Percentiles rank a stretch among this genome's conserved stretches.
Conservation (phyloP, 2,113 vertebrate species). For the Illadopsis cleaveri region DNA sequence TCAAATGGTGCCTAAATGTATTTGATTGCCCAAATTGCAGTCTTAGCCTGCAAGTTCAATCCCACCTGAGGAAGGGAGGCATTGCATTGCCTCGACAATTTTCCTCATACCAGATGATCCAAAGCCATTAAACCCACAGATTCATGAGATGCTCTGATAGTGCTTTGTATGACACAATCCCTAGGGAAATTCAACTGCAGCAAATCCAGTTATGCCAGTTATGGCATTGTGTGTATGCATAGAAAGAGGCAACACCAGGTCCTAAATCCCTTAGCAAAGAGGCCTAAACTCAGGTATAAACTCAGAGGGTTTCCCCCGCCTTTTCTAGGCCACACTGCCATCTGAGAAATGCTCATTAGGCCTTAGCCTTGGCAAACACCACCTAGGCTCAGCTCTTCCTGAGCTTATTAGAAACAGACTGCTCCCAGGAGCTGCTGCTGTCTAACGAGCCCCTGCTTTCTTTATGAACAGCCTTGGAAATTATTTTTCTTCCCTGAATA, state of each 20-base stretch:
- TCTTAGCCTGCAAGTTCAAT: background rate
- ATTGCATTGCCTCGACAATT: background rate
- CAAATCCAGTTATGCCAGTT: background rate
- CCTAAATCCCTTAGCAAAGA: background rate
- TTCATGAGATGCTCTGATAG: accelerated
- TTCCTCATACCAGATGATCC: background rate
- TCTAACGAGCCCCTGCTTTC: accelerated
- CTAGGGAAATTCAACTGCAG: background rate
- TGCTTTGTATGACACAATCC: background rate
- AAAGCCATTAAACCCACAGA: background rate
- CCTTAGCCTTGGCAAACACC: background rate
- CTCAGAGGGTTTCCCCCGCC: too few relatives aligned
- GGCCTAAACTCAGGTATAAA: background rate
- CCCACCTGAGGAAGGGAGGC: background rate
- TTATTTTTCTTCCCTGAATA: background rate
- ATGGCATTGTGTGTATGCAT: background rate
- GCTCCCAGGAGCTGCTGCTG: background rate
- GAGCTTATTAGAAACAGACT: background rate
- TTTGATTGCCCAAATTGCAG: background rate
- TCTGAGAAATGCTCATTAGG: background rate
- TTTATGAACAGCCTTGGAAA: background rate
- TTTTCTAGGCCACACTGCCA: accelerated
- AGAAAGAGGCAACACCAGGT: background rate
- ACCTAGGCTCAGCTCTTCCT: background rate
- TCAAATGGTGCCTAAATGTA: background rate